Conservation (phyloP, 2,797 vertebrate genomes). For the Glossophaga mutica region DNA sequence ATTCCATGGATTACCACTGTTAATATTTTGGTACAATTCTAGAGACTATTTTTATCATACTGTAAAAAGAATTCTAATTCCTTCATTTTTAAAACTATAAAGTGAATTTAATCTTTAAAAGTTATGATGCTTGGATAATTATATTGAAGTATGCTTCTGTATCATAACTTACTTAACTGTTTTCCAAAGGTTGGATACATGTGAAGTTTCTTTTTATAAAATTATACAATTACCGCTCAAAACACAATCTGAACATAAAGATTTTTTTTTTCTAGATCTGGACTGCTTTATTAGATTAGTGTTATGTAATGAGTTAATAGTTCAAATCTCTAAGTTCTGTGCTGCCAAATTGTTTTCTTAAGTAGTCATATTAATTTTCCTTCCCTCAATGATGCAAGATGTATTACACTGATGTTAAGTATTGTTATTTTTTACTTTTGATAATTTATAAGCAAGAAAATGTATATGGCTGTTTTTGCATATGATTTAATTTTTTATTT, state of each 20-base stretch:
- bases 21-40: not conserved
- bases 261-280: not conserved
- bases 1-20: not conserved
- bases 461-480: not conserved
- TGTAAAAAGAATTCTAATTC: not conserved
- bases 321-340: not conserved
- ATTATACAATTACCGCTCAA: not conserved
- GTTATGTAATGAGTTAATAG: not conserved
- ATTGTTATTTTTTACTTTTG: not conserved
- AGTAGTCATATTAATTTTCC: not conserved
- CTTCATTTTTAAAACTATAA: not conserved
- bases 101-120: not conserved
- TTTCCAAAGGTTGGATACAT: not conserved
- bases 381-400: not conserved
- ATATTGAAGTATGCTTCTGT: not conserved
- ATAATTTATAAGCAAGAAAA: not conserved
- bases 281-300: not conserved
- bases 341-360: not conserved
- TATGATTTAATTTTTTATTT: not conserved
- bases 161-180: not conserved
- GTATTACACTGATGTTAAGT: not conserved
- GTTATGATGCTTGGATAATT: not conserved
- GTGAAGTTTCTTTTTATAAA: not conserved
- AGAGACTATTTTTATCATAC: not conserved
- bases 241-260: not conserved